phyloP scores from a whole-genome alignment of 2,113 vertebrate species.

The Thunnus thynnus region DNA sequence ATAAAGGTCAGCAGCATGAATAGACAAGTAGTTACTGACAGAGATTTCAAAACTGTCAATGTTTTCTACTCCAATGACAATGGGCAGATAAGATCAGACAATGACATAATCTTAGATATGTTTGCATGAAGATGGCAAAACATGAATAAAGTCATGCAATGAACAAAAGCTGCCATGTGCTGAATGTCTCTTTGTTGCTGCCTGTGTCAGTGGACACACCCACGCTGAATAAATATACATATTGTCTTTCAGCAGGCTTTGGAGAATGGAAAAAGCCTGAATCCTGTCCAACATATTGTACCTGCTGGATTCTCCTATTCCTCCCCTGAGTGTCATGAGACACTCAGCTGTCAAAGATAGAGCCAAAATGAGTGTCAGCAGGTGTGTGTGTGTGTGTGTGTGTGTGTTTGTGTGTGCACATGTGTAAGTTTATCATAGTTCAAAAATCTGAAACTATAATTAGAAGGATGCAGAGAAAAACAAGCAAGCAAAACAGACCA shows the following conservation, averaged over 20 bases:
- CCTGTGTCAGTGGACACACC: conserved; percentile 45
- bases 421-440: conserved; percentile 42
- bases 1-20: conserved; percentile 65
- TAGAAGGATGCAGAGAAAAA: conserved; percentile 8
- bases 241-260: conserved; percentile 64
- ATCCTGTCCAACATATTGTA: conserved; percentile 76
- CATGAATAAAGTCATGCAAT: conserved; percentile 3
- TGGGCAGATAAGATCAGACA: neutral
- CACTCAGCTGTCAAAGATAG: conserved; percentile 74
- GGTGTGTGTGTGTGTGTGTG: conserved; percentile 42
- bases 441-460: conserved; percentile 23
- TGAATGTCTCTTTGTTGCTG: conserved; percentile 25
- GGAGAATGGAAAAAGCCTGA: conserved; percentile 71
- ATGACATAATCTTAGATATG: neutral
- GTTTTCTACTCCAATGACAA: conserved; percentile 12
- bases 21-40: conserved; percentile 37
- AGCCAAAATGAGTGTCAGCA: conserved; percentile 62
- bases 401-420: conserved; percentile 30
- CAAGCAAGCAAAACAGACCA: neutral
- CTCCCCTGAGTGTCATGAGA: conserved; percentile 70
- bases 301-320: conserved; percentile 66
- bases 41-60: conserved; percentile 12
- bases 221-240: conserved; percentile 63
- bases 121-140: conserved; percentile 14
- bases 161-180: neutral